These are phyloP conservation scores for Platyrinchus mystaceus DNA, from an alignment of 2,797 vertebrate species.

Conservation along the genomic window DNA sequence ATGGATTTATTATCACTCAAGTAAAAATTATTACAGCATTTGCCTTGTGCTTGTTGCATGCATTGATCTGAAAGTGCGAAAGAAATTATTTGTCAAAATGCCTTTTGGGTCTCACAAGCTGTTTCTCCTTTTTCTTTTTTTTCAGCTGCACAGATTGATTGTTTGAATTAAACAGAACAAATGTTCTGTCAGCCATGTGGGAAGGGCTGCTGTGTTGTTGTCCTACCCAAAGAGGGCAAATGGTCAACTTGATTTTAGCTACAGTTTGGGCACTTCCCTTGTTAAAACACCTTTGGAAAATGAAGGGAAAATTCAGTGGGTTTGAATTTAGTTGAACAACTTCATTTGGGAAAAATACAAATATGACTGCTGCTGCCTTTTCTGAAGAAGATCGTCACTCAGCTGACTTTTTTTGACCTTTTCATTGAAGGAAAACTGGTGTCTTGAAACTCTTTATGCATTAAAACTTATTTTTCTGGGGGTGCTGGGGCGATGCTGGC, in stretches of 20 bases:
- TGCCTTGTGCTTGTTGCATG: not conserved
- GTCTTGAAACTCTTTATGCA: not conserved
- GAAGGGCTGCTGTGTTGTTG: not conserved
- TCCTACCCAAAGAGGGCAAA: not conserved
- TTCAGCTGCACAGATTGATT: not conserved
- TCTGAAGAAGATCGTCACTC: not conserved
- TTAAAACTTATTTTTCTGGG: not conserved
- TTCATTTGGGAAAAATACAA: not conserved
- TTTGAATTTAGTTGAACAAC: not conserved
- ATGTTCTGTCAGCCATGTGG: not conserved
- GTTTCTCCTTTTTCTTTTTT: not conserved
- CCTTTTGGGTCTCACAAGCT: not conserved
- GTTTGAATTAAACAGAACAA: not conserved
- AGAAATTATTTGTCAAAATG: conserved; percentile 16
- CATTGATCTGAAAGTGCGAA: not conserved
- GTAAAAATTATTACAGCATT: conserved; percentile 9
- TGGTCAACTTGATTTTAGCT: not conserved
- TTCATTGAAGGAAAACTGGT: not conserved
- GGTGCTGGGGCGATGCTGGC: not conserved
- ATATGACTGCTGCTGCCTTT: not conserved
- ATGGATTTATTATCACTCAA: conserved; percentile 43
- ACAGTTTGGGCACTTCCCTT: not conserved
- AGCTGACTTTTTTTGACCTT: not conserved
- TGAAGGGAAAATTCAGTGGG: not conserved
- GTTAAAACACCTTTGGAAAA: not conserved